phyloP scores from a whole-genome alignment of 2,797 vertebrate species.

The Propithecus perrieri region DNA sequence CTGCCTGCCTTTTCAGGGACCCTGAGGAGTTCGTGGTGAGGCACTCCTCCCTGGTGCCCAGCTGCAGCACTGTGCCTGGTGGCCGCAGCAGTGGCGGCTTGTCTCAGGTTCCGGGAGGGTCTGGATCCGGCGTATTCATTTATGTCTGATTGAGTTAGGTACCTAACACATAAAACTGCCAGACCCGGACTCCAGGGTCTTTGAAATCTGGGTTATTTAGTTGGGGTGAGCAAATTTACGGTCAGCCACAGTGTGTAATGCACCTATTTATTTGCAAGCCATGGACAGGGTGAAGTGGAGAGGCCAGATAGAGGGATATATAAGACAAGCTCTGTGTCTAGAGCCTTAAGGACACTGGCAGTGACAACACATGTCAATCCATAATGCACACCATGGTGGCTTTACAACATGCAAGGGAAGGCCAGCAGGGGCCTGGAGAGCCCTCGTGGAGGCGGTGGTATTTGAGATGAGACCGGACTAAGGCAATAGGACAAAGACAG shows the following conservation, averaged over 20 bases:
- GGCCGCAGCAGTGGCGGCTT: neutral
- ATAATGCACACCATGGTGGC: neutral
- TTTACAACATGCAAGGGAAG: neutral
- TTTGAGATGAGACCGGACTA: neutral
- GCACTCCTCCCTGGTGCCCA: rapidly evolving
- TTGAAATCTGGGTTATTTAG: neutral
- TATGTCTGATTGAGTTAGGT: neutral
- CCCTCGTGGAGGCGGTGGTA: neutral
- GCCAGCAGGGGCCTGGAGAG: neutral
- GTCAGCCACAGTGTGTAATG: neutral
- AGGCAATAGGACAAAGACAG: neutral
- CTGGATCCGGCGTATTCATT: neutral
- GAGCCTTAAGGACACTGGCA: neutral
- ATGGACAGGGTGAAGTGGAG: neutral
- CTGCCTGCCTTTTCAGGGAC: neutral
- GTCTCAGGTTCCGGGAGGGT: neutral
- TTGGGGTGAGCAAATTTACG: neutral
- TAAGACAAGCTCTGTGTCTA: neutral
- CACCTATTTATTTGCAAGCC: neutral
- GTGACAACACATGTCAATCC: rapidly evolving
- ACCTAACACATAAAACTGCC: neutral
- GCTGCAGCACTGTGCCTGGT: neutral
- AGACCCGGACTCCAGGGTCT: neutral
- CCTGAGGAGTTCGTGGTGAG: neutral
- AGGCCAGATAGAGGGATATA: neutral